Evolutionary conservation across 1,140 invertebrate genomes (phyloP), one percentile per base, ranked within the genome.

Genomic region (Eriocheir sinensis): DNA sequence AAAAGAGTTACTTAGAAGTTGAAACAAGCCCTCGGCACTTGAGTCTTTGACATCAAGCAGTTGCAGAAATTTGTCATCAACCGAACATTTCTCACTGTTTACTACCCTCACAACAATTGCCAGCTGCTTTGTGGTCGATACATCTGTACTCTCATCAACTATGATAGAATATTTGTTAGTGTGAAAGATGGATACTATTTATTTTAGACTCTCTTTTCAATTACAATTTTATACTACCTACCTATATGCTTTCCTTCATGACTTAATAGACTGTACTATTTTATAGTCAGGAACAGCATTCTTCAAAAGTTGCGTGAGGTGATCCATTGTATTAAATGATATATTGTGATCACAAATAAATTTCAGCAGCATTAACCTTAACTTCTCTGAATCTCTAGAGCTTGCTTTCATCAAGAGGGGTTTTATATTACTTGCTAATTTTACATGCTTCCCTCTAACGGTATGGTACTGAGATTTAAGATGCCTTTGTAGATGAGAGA

Each of bases 21-120:
- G 88, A 89, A 89, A 89, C 40, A 89, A 48, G 53, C 17, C 38
- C 41, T 89, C 41, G n/a, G 88, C 88, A 89, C 38, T 89, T 17
- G 0, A 17, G 34, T 89, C 34, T 44, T 89, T 44, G n/a, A 44
- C 88, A 89, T 89, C 88, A 27, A 88, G 38, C 38, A 88, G 38
- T 88, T 88, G 85, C 4, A 88, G 85, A 88, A 88, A 88, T 36
- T 88, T 88, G 38, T 6, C 85, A 27, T 88, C 85, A 30, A 88
- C 85, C n/a, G 38, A 88, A 21, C 2, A 36, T 38, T 88, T 88
- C n/a, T 21, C 36, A 32, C 32, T 34, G 30, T 30, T n/a, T n/a
- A n/a, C n/a, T n/a, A n/a, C n/a, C n/a, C n/a, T n/a, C n/a, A n/a
- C n/a, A n/a, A n/a, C n/a, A n/a, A n/a, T n/a, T n/a, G n/a, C n/a